Evolutionary conservation across 2,797 vertebrate species (phyloP).

Genomic region (Enteromius viviparus): DNA sequence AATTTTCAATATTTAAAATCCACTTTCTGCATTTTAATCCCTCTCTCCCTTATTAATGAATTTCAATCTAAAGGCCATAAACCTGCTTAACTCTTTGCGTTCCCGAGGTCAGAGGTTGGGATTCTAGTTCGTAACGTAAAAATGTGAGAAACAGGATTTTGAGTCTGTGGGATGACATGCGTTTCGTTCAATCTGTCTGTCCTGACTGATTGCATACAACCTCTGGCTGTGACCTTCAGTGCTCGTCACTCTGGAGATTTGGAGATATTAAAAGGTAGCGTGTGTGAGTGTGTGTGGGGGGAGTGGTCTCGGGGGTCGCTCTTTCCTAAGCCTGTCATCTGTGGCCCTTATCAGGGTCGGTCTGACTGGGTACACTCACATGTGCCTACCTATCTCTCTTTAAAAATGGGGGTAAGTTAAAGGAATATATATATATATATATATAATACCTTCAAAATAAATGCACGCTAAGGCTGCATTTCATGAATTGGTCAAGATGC

Average conservation of each 20-base stretch:
- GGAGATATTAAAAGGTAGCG: conserved; percentile 45
- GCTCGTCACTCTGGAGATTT: conserved; percentile 28
- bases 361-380: conserved; percentile 19
- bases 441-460: too few species aligned
- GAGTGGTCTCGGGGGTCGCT: conserved; percentile 39
- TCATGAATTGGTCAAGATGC: not conserved
- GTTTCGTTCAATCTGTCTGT: conserved; percentile 17
- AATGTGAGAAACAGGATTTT: not conserved
- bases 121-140: not conserved
- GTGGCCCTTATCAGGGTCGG: conserved; percentile 43
- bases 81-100: conserved; percentile 39
- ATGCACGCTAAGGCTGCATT: not conserved
- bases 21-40: conserved; percentile 53
- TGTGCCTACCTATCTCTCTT: not conserved
- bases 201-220: conserved; percentile 14
- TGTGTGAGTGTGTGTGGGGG: conserved; percentile 52
- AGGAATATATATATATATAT: not conserved
- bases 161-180: not conserved
- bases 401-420: not conserved
- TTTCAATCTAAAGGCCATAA: conserved; percentile 46
- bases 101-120: not conserved
- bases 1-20: conserved; percentile 57
- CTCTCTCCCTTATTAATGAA: conserved; percentile 48
- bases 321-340: conserved; percentile 44
- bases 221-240: conserved; percentile 36